phyloP scores from a whole-genome alignment of 2,113 vertebrate genomes.

The Ailurus styani region DNA sequence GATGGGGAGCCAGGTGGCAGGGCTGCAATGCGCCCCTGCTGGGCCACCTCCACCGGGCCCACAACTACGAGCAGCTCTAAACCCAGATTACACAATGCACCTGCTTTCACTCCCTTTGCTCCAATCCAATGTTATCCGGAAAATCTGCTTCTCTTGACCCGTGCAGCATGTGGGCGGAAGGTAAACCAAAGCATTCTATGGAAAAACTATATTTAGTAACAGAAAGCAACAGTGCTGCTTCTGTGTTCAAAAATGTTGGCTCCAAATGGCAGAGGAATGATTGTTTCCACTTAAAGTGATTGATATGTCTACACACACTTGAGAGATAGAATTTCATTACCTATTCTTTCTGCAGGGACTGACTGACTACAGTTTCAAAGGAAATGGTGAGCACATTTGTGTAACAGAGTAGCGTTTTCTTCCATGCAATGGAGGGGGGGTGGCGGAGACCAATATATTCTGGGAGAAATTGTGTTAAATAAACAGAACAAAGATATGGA shows the following conservation, averaged over 20 bases:
- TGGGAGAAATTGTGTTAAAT: constrained; percentile 12
- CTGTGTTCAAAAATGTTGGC: constrained; percentile 64
- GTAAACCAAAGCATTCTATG: constrained; percentile 18
- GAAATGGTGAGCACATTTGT: constrained; percentile 55
- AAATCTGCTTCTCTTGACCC: constrained; percentile 64
- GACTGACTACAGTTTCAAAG: constrained; percentile 48
- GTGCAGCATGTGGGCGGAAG: neutral
- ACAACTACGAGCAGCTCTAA: neutral
- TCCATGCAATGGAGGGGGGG: neutral
- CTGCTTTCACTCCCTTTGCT: constrained; percentile 35
- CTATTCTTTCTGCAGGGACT: constrained; percentile 49
- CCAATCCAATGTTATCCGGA: constrained; percentile 58
- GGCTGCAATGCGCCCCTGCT: neutral
- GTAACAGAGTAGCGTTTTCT: constrained; percentile 46
- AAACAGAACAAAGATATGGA: neutral
- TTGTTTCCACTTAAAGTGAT: constrained; percentile 74
- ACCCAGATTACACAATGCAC: constrained; percentile 34
- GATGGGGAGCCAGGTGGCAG: neutral
- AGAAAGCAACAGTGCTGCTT: constrained; percentile 24
- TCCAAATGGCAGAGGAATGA: constrained; percentile 68
- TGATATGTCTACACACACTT: constrained; percentile 70
- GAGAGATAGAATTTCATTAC: constrained; percentile 71
- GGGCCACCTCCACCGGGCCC: neutral
- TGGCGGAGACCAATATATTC: neutral
- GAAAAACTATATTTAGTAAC: constrained; percentile 60